Conservation (phyloP, 2,797 vertebrate genomes). For the Microtus obscurus region DNA sequence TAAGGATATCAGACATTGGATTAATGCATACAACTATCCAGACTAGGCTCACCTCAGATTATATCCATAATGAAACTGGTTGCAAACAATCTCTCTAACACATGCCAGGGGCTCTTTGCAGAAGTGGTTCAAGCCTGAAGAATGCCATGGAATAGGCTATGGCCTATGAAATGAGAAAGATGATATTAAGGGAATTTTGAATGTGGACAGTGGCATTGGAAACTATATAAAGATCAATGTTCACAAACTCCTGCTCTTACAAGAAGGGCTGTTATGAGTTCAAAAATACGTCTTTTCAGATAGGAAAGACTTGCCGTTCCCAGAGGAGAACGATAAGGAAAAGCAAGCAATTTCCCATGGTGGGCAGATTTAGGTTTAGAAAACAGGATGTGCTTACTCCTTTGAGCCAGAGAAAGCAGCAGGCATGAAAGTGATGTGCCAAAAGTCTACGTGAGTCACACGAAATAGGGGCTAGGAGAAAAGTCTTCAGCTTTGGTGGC, state of each 20-base stretch:
- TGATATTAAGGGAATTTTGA: neutral
- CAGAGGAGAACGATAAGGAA: neutral
- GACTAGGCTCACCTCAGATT: neutral
- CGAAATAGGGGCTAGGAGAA: neutral
- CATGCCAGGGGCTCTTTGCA: neutral
- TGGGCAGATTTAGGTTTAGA: neutral
- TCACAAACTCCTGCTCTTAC: neutral
- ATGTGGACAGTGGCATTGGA: neutral
- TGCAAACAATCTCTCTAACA: neutral
- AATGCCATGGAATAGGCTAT: neutral
- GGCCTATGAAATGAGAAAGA: neutral
- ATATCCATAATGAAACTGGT: neutral
- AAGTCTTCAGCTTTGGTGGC: neutral
- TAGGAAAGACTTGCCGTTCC: neutral
- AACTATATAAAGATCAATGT: neutral
- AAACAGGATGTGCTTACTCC: neutral
- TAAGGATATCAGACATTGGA: neutral
- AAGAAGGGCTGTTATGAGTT: neutral
- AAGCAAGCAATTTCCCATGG: neutral
- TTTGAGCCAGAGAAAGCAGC: constrained; percentile 27
- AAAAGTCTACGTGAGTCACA: neutral
- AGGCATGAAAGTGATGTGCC: neutral
- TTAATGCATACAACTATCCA: neutral
- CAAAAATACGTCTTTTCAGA: neutral
- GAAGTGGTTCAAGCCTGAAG: neutral